A percentile compares a stretch with the other conserved stretches of the same genome.
Evolutionary conservation across 2,888 invertebrate species (phyloP).

Genomic region (Sinelater perroti): DNA sequence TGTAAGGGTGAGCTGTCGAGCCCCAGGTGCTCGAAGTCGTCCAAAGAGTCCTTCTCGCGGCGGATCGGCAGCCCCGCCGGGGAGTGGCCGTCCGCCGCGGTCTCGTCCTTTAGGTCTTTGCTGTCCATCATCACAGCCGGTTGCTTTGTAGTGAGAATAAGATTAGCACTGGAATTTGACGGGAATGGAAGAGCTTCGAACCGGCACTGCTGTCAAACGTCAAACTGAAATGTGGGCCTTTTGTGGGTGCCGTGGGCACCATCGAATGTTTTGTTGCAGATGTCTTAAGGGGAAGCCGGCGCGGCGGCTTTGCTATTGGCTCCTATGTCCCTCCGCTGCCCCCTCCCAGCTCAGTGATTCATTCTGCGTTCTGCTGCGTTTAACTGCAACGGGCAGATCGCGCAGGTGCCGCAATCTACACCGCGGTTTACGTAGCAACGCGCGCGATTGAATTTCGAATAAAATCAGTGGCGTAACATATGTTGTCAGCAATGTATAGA

Average conservation of each 20-base stretch:
- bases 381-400: slow-evolving; percentile 3
- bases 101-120: slow-evolving; percentile 19
- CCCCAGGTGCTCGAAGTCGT: slow-evolving; percentile 79
- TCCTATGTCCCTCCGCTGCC: slow-evolving; percentile 26
- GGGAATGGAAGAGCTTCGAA: not conserved
- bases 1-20: slow-evolving; percentile 64
- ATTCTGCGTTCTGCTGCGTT: slow-evolving; percentile 25
- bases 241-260: slow-evolving; percentile 21
- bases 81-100: slow-evolving; percentile 16
- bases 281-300: slow-evolving; percentile 42
- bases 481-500: too few species aligned
- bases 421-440: not conserved
- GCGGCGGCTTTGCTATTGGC: slow-evolving; percentile 36
- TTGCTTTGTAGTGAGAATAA: slow-evolving; percentile 14
- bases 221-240: slow-evolving; percentile 32
- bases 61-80: slow-evolving; percentile 23
- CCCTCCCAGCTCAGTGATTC: slow-evolving; percentile 38
- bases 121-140: slow-evolving; percentile 35
- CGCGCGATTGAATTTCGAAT: not conserved
- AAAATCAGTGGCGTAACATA: too few species aligned
- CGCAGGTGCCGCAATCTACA: slow-evolving; percentile 14
- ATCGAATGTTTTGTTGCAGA: slow-evolving; percentile 40
- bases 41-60: slow-evolving; percentile 66
- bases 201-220: slow-evolving; percentile 43
- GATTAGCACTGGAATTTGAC: slow-evolving; percentile 23